These are phyloP conservation scores for Prenolepis imparis DNA, from an alignment of 2,888 invertebrate genomes.

Conservation along the genomic window DNA sequence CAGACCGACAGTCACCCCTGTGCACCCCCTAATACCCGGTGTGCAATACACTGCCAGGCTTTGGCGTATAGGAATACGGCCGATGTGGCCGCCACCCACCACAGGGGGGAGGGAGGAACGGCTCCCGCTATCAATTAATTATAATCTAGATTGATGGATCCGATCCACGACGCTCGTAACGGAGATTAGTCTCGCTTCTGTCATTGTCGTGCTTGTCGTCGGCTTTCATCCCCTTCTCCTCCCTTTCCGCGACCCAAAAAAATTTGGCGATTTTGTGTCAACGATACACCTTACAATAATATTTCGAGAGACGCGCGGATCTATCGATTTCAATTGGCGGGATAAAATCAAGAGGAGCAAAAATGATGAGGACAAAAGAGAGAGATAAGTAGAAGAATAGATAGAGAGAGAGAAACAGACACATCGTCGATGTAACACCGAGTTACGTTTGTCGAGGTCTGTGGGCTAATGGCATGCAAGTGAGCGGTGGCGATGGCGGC, in stretches of 20 bases:
- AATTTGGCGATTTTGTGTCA: slow-evolving; percentile 5
- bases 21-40: slow-evolving; percentile 84
- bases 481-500: slow-evolving; percentile 76
- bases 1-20: slow-evolving; percentile 86
- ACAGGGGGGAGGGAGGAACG: slow-evolving; percentile 69
- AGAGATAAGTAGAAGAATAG: slow-evolving; percentile 56
- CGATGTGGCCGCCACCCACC: slow-evolving; percentile 74
- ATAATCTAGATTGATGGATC: slow-evolving; percentile 86
- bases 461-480: slow-evolving; percentile 86
- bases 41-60: slow-evolving; percentile 83
- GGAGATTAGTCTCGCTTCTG: slow-evolving; percentile 85
- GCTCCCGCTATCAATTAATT: slow-evolving; percentile 86
- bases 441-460: slow-evolving; percentile 83
- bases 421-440: slow-evolving; percentile 61
- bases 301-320: neutral
- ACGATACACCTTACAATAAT: neutral
- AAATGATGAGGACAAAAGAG: slow-evolving; percentile 7
- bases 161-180: slow-evolving; percentile 82
- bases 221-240: neutral
- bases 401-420: slow-evolving; percentile 33
- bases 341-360: neutral
- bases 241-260: neutral
- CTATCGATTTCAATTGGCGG: slow-evolving; percentile 9
- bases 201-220: slow-evolving; percentile 74
- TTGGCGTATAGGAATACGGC: slow-evolving; percentile 69